A percentile compares a stretch with the other conserved stretches of the same genome.
phyloP scores from a whole-genome alignment of 1,140 invertebrate genomes.

The Nylanderia fulva region DNA sequence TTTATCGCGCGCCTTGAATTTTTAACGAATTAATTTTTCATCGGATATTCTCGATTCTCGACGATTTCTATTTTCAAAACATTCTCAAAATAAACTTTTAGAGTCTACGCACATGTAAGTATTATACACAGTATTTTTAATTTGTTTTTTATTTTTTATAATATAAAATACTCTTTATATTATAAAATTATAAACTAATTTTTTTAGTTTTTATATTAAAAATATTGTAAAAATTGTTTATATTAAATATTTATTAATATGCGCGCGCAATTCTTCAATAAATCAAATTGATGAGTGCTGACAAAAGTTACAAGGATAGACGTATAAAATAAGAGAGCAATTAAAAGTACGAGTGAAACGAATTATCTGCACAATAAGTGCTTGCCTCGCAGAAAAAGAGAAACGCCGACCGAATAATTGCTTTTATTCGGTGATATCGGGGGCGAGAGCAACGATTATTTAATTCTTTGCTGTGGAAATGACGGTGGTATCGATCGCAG shows the following conservation, averaged over 20 bases:
- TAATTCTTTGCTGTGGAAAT: conserved; percentile 41
- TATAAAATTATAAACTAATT: too few relatives aligned
- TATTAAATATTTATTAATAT: neutral
- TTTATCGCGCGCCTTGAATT: neutral
- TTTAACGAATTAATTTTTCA: conserved; percentile 15
- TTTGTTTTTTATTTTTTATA: too few relatives aligned
- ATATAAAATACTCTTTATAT: too few relatives aligned
- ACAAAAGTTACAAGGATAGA: neutral
- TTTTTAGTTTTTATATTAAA: too few relatives aligned
- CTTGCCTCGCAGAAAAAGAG: conserved; percentile 9
- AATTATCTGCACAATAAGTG: conserved; percentile 10
- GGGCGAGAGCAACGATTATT: conserved; percentile 23
- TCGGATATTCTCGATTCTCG: neutral
- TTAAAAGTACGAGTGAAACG: conserved; percentile 9
- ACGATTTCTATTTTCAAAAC: too few relatives aligned
- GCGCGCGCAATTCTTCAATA: too few relatives aligned
- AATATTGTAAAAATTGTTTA: too few relatives aligned
- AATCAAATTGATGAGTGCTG: neutral
- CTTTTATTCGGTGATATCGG: conserved; percentile 32
- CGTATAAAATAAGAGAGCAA: neutral
- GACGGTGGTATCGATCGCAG: neutral
- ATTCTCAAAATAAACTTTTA: too few relatives aligned
- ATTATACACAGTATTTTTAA: neutral
- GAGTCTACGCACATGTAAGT: neutral
- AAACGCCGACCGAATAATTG: conserved; percentile 31